Evolutionary conservation across 2,113 vertebrate species (phyloP).

Genomic region (Stictonetta naevosa): DNA sequence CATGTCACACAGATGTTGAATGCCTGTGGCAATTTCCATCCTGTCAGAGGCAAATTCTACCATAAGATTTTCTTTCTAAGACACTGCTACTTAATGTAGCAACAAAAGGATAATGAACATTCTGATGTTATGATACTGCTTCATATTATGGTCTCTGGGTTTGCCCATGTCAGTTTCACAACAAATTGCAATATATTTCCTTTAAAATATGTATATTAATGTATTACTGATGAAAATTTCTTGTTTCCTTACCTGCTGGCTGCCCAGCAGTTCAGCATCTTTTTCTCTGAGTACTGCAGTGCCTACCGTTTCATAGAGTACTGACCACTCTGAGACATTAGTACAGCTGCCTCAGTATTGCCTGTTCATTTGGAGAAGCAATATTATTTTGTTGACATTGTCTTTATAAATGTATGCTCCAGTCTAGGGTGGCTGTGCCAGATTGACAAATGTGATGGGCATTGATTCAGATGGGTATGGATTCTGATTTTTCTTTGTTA

Average conservation of each 20-base stretch:
- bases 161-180: neutral
- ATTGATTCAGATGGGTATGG: neutral
- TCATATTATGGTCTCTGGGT: neutral
- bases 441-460: neutral
- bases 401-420: neutral
- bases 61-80: neutral
- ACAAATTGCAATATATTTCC: neutral
- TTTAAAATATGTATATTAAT: neutral
- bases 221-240: neutral
- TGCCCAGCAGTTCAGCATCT: neutral
- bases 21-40: neutral
- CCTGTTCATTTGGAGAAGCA: neutral
- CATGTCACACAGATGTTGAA: neutral
- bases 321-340: neutral
- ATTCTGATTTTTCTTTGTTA: neutral
- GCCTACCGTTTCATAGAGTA: neutral
- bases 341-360: fast-evolving
- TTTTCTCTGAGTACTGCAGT: neutral
- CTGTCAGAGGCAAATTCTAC: neutral
- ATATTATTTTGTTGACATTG: neutral
- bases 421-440: neutral
- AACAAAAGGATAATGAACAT: neutral
- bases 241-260: fast-evolving
- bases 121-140: neutral
- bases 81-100: neutral